Base-by-base conservation (phyloP, 2,113 vertebrate species). In the Gasterosteus nipponicus region DNA sequence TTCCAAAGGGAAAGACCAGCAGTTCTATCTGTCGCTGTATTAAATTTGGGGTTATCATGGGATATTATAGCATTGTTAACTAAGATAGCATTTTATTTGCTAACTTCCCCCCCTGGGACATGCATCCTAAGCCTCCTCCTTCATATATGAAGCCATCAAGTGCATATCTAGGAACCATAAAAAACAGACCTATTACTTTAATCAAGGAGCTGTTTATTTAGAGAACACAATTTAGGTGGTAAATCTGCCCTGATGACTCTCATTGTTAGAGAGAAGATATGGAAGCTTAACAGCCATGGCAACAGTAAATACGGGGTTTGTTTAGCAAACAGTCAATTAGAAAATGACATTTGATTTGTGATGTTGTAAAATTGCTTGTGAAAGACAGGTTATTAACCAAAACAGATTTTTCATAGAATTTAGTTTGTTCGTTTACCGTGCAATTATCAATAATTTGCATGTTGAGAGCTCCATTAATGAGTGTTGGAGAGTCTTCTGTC, bases 381-480 rank as follows among this genome's bases (percentile, higher is more conserved):
- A 56, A 31, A 74, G 16, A 64, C 18, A 64, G 11, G 26, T 53
- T 72, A 7, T 33, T 19, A 38, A 1, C 39, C 51, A 33, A 57
- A 44, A 56, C 0, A 49, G 15, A 62, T 66, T 16, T 39, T 10
- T 67, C 16, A 26, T n/a, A 59, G 8, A 46, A 29, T 53, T 59
- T 5, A 22, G 29, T 77, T 39, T 1, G 19, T 75, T 62, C 12
- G 44, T 91, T 82, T 91, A 96, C 96, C 95, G 85, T 92, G 78
- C 90, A 57, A 1, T 94, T 92, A 2, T 96, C 94, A 11, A 94
- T 95, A 41, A 93, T 92, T 78, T 95, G 82, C 26, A 93, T 94
- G 74, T 95, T 95, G 63, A 95, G 84, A 61, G 94, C 92, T 54
- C 96, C 96, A 38, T 96, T 97, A 80, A 92, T 86, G 77, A 95